Evolutionary conservation across 2,888 invertebrate species (phyloP).

Genomic region (Pasiphila rectangulata): DNA sequence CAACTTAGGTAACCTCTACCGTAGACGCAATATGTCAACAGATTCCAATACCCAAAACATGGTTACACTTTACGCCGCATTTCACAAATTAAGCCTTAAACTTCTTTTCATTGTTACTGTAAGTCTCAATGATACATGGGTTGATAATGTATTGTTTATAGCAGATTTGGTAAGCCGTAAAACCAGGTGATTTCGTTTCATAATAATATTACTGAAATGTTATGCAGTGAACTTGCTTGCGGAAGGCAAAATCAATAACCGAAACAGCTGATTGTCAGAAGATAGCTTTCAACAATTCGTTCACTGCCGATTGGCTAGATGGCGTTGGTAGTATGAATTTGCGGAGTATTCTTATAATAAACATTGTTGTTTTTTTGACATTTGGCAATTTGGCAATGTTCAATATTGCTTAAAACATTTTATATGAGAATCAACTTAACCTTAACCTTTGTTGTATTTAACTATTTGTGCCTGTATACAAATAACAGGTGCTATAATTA

Average conservation of each 20-base stretch:
- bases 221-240: constrained; percentile 62
- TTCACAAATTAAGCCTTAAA: constrained; percentile 14
- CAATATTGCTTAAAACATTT: too few species aligned
- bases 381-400: too few species aligned
- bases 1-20: neutral
- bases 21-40: neutral
- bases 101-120: neutral
- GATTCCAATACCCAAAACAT: neutral
- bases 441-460: too few species aligned
- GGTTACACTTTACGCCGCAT: constrained; percentile 23
- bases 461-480: too few species aligned
- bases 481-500: too few species aligned
- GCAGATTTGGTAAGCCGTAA: constrained; percentile 22
- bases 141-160: neutral
- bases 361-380: too few species aligned
- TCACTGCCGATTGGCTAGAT: constrained; percentile 13
- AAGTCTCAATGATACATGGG: neutral
- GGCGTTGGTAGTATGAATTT: constrained; percentile 19
- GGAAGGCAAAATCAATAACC: constrained; percentile 63
- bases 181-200: constrained; percentile 27
- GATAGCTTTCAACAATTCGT: constrained; percentile 10
- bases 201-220: constrained; percentile 42
- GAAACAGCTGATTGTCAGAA: constrained; percentile 61
- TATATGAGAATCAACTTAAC: too few species aligned
- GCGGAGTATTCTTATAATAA: constrained; percentile 4